Evolutionary conservation across 2,888 invertebrate genomes (phyloP).

Genomic region (Hydraecia micacea): DNA sequence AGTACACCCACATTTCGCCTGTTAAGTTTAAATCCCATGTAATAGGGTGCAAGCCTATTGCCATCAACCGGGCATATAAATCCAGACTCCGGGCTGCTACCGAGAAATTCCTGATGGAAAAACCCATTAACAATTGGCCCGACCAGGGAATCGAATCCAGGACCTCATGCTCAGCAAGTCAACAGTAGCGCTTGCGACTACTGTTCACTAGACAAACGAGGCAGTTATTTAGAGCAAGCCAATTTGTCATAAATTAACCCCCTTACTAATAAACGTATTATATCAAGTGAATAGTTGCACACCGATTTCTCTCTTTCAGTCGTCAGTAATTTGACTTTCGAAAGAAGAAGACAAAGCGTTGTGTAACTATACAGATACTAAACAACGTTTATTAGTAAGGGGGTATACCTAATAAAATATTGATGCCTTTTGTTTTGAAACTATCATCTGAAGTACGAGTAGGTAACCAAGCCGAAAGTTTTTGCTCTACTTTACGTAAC

Average conservation of each 20-base stretch:
- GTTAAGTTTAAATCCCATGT: not conserved
- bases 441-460: not conserved
- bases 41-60: not conserved
- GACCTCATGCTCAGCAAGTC: not conserved
- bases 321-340: no score
- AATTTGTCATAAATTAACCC: not conserved
- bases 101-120: not conserved
- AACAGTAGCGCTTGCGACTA: not conserved
- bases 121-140: not conserved
- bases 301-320: no score
- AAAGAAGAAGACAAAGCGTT: no score
- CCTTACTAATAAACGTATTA: no score
- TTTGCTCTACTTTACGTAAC: not conserved
- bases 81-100: not conserved
- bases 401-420: conserved; percentile 1
- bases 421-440: conserved; percentile 2
- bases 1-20: not conserved
- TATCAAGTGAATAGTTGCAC: no score
- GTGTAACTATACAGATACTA: no score
- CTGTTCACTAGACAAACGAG: not conserved
- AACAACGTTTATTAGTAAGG: no score
- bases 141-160: not conserved
- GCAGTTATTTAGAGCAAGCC: not conserved
- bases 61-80: not conserved
- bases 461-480: conserved; percentile 16